These are phyloP conservation scores for Ditula angustiorana DNA, from an alignment of 2,888 invertebrate genomes.

Conservation along the genomic window DNA sequence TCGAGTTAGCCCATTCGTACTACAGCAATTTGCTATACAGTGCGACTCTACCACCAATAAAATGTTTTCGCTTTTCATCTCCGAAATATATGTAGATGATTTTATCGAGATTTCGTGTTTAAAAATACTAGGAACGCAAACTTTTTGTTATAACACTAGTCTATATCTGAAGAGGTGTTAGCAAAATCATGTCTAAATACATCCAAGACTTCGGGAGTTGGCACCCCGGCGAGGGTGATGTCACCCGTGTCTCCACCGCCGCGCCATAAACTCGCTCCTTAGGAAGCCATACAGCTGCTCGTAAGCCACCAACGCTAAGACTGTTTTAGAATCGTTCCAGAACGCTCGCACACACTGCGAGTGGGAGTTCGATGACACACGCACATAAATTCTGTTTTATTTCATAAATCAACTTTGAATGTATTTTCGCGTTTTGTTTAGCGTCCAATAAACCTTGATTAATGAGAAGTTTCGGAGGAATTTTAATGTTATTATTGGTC, in stretches of 20 bases:
- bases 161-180: not conserved
- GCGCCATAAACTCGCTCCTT: no score
- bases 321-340: constrained; percentile 29
- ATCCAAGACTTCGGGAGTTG: not conserved
- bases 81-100: no score
- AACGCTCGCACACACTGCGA: not conserved
- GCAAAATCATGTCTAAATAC: not conserved
- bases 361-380: constrained; percentile 36
- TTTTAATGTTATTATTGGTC: not conserved
- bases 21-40: no score
- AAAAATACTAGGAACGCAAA: no score
- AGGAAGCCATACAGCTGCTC: constrained; percentile 10
- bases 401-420: constrained; percentile 16
- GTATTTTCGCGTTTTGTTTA: not conserved
- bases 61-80: no score
- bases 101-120: no score
- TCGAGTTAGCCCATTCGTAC: no score
- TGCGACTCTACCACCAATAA: no score
- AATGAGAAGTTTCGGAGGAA: not conserved
- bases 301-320: not conserved
- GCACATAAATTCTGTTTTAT: constrained; percentile 20
- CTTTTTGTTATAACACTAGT: not conserved
- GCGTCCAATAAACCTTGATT: not conserved
- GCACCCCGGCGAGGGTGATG: not conserved
- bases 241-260: constrained; percentile 1